Base-by-base conservation (phyloP, 2,113 vertebrate species). In the Propithecus coquereli region DNA sequence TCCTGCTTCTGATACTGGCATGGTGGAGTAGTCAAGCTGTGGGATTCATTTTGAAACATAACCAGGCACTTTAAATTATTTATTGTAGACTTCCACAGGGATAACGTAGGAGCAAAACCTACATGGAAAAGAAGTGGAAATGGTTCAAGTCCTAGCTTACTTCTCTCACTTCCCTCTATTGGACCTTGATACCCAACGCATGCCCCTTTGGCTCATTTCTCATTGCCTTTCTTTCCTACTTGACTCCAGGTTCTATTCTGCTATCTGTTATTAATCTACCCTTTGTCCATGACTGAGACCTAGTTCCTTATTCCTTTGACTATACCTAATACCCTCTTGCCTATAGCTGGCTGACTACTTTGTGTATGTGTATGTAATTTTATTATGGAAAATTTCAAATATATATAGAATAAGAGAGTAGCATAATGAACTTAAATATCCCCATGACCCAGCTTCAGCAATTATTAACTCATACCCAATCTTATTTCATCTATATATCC, bases 331-430 rank as follows among this genome's bases (percentile, higher is more conserved):
- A 54, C 14, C 59, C 61, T 87, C 82, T 63, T 71, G 32, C 74
- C 61, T 77, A 30, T 23, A 25, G 34, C 61, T 45, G 54, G 40
- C 20, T 82, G 50, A 70, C 66, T 90, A 25, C 25, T 86, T 23
- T 68, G 30, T 57, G 30, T 70, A 9, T 82, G 18, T n/a, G 57
- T 66, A 10, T 54, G 45, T 71, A 50, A 73, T 91, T 70, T 97
- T 66, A 76, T 54, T 91, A 65, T 40, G 27, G 70, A 94, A 87
- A 59, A 54, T 86, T 93, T 90, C 73, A 93, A 93, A 68, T 40
- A 73, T 47, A 50, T 68, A 85, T 45, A 77, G 54, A 86, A 79
- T 54, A 16, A 88, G 30, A 86, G 34, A 86, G 65, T 65, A 79
- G 22, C n/a, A 80, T 74, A 91, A 59, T 66, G 52, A 65, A 74